Conservation (phyloP, 1,140 invertebrate species). For the Pissodes strobi region DNA sequence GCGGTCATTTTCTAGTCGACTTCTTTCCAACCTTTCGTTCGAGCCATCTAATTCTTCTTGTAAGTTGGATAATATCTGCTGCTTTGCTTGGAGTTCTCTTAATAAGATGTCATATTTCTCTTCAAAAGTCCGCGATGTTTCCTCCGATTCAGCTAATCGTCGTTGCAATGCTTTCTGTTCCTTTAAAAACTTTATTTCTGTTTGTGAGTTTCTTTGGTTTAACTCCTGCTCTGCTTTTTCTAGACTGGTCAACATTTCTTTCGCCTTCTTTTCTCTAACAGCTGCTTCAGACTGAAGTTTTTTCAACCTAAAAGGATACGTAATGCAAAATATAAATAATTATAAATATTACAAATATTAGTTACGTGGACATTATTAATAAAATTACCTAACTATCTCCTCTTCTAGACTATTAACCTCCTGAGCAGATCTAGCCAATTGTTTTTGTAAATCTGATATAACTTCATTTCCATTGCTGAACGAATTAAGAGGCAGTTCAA, state of each 20-base stretch:
- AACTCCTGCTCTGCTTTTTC: slow-evolving; percentile 75
- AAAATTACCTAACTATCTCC: slow-evolving; percentile 48
- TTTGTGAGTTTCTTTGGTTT: slow-evolving; percentile 68
- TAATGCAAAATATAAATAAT: not conserved
- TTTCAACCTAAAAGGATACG: slow-evolving; percentile 63
- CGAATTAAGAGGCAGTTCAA: slow-evolving; percentile 36
- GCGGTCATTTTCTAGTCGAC: slow-evolving; percentile 78
- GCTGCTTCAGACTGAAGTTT: slow-evolving; percentile 67
- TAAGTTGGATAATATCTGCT: slow-evolving; percentile 61
- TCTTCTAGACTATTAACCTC: slow-evolving; percentile 49
- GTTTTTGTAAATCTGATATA: slow-evolving; percentile 72
- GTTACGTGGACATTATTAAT: not conserved
- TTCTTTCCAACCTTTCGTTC: slow-evolving; percentile 63
- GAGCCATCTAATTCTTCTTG: slow-evolving; percentile 63
- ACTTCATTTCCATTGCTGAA: slow-evolving; percentile 65
- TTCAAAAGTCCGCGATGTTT: slow-evolving; percentile 57
- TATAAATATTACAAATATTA: not conserved
- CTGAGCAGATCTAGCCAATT: slow-evolving; percentile 60
- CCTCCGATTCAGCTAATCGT: slow-evolving; percentile 55
- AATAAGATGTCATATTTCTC: slow-evolving; percentile 66
- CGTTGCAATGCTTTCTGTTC: slow-evolving; percentile 62
- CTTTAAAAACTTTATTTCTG: slow-evolving; percentile 69
- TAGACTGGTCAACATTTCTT: slow-evolving; percentile 68
- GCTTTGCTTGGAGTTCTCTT: slow-evolving; percentile 66
- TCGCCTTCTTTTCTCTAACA: slow-evolving; percentile 68